phyloP scores from a whole-genome alignment of 2,888 invertebrate genomes.

The Thumatha senex region DNA sequence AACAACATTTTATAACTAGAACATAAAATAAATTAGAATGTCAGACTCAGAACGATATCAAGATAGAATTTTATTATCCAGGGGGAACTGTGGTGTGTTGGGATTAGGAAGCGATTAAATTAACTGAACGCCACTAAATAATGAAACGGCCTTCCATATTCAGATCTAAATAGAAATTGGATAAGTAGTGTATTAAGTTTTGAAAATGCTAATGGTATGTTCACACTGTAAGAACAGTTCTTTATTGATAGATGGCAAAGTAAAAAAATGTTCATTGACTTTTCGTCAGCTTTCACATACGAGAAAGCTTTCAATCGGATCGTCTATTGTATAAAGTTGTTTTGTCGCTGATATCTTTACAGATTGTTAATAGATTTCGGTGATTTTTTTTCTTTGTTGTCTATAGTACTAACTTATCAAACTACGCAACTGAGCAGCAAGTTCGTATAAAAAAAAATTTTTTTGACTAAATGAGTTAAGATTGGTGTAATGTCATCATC shows the following conservation, averaged over 20 bases:
- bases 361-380: no score
- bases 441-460: no score
- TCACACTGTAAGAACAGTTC: not conserved
- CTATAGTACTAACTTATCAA: no score
- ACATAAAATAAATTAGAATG: conserved; percentile 9
- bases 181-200: conserved; percentile 29
- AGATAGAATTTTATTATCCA: conserved; percentile 11
- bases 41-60: conserved; percentile 9
- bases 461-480: no score
- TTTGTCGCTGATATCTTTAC: no score
- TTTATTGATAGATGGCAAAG: not conserved
- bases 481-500: no score
- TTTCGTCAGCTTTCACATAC: not conserved
- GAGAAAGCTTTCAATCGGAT: no score
- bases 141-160: conserved; percentile 27
- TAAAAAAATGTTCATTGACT: not conserved
- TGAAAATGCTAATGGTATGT: conserved; percentile 16
- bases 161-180: conserved; percentile 31
- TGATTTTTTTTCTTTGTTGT: no score
- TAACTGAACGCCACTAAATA: conserved; percentile 24
- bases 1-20: conserved; percentile 4
- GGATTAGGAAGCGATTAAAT: conserved; percentile 22
- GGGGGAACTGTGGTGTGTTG: conserved; percentile 6
- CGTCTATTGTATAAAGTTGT: no score
- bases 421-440: no score